Percentiles rank a stretch among this genome's conserved stretches.
Evolutionary conservation across 2,797 vertebrate species (phyloP).

Genomic region (Spinus pinus): DNA sequence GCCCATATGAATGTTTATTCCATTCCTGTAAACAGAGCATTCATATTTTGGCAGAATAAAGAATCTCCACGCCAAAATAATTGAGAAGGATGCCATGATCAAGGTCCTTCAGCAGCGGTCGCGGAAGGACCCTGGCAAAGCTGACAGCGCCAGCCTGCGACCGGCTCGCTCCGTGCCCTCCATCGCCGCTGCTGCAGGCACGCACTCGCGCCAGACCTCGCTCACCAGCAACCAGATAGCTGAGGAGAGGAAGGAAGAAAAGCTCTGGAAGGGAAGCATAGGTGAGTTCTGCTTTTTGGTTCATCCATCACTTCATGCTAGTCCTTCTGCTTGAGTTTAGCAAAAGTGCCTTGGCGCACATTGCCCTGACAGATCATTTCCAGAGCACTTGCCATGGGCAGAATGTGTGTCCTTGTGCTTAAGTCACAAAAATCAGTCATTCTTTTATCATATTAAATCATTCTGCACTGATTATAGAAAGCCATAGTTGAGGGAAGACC

Average conservation of each 20-base stretch:
- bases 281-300: conserved; percentile 65
- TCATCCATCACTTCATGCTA: neutral
- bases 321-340: neutral
- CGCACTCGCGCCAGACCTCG: conserved; percentile 80
- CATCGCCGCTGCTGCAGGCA: conserved; percentile 71
- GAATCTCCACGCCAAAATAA: conserved; percentile 87
- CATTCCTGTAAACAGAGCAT: neutral
- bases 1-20: neutral
- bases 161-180: conserved; percentile 83
- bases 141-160: conserved; percentile 75
- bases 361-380: neutral
- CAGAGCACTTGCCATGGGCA: neutral
- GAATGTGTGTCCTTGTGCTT: neutral
- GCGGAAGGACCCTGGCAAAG: conserved; percentile 79
- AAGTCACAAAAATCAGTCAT: neutral
- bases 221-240: conserved; percentile 76
- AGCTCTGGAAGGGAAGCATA: conserved; percentile 79
- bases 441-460: neutral
- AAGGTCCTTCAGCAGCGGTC: conserved; percentile 87
- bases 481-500: neutral
- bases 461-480: neutral
- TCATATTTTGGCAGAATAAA: conserved; percentile 78
- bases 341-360: neutral
- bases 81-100: conserved; percentile 90
- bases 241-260: conserved; percentile 82